These are phyloP conservation scores for Isoperla grammatica DNA, from an alignment of 2,888 invertebrate species.

Conservation along the genomic window DNA sequence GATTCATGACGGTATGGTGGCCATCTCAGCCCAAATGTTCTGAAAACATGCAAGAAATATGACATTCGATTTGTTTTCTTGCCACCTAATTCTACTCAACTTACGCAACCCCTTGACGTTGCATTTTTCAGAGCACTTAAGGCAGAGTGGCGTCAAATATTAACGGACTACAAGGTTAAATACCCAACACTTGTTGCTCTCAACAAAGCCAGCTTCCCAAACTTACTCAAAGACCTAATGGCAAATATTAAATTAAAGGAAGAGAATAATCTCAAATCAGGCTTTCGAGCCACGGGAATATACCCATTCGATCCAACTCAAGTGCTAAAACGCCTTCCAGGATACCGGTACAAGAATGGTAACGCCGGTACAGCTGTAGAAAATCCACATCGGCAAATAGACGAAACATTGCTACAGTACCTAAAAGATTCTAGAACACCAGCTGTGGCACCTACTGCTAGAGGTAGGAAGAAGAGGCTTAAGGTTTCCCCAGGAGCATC, in stretches of 20 bases:
- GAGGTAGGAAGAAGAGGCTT: not conserved
- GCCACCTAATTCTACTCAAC: conserved; percentile 36
- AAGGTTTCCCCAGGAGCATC: not conserved
- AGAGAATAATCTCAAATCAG: not conserved
- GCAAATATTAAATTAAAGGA: not conserved
- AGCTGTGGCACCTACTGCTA: not conserved
- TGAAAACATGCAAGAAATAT: conserved; percentile 36
- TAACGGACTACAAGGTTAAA: conserved; percentile 34
- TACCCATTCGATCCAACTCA: conserved; percentile 2
- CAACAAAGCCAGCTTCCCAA: conserved; percentile 7
- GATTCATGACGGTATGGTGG: no score
- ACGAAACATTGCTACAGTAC: not conserved
- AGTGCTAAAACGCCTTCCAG: not conserved
- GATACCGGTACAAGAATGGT: no score
- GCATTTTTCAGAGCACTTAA: conserved; percentile 36
- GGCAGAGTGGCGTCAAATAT: conserved; percentile 34
- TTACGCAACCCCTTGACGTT: conserved; percentile 38
- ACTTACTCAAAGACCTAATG: conserved; percentile 5
- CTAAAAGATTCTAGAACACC: not conserved
- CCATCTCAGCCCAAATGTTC: conserved; percentile 35
- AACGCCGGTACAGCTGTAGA: not conserved
- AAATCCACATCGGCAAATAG: not conserved
- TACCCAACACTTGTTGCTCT: not conserved
- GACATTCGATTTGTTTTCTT: conserved; percentile 37
- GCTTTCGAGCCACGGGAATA: conserved; percentile 6